Conservation (phyloP, 2,888 invertebrate genomes). For the Eupithecia subumbrata region DNA sequence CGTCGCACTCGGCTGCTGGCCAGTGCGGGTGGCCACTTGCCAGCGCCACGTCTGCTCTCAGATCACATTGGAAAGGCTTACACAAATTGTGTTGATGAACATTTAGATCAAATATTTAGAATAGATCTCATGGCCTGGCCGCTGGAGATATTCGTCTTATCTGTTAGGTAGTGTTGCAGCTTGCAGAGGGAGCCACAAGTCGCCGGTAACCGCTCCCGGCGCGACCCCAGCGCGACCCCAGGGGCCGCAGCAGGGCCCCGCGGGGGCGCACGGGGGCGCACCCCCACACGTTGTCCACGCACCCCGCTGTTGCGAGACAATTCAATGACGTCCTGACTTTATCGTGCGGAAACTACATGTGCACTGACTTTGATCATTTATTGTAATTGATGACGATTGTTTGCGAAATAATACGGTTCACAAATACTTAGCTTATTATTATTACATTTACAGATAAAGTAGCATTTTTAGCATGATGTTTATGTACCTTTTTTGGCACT, state of each 20-base stretch:
- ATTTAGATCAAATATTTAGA: not conserved
- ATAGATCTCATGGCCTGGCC: not conserved
- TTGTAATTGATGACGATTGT: not conserved
- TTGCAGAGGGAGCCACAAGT: not conserved
- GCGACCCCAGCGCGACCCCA: not conserved
- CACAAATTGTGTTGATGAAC: no score
- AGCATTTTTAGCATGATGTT: not conserved
- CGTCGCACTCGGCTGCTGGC: no score
- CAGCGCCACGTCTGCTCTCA: not conserved
- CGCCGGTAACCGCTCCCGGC: not conserved
- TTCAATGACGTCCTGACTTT: slow-evolving; percentile 2
- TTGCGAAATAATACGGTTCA: not conserved
- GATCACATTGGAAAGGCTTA: not conserved
- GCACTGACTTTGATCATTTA: not conserved
- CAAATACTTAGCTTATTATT: not conserved
- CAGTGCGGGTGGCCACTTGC: no score
- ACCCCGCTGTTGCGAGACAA: not conserved
- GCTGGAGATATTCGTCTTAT: not conserved
- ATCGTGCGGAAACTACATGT: not conserved
- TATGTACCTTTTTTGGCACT: no score
- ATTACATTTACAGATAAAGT: no score
- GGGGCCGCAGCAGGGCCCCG: not conserved
- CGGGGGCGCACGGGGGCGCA: not conserved
- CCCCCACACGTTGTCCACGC: not conserved
- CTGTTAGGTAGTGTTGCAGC: not conserved